Percentiles rank a stretch among this genome's conserved stretches.
phyloP scores from a whole-genome alignment of 2,797 vertebrate genomes.

The Thripadectes ignobilis region DNA sequence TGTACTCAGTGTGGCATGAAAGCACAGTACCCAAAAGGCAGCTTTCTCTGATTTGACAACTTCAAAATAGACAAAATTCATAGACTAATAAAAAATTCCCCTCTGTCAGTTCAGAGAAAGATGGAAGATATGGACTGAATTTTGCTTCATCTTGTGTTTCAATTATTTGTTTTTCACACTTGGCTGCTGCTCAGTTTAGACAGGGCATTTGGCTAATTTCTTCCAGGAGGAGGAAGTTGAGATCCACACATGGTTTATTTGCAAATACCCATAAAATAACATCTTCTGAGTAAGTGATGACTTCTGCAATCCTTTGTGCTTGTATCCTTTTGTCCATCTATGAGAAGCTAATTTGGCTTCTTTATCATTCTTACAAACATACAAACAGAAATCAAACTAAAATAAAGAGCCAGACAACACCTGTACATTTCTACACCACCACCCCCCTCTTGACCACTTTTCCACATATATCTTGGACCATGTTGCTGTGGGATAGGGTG shows the following conservation, averaged over 20 bases:
- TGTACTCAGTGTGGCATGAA: neutral
- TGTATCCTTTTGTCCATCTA: neutral
- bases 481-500: neutral
- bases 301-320: neutral
- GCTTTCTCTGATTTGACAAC: neutral
- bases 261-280: neutral
- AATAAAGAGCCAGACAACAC: neutral
- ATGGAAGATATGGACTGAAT: neutral
- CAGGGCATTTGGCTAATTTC: neutral
- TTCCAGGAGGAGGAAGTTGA: neutral
- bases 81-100: neutral
- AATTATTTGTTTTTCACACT: neutral
- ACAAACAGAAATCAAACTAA: neutral
- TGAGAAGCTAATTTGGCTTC: neutral
- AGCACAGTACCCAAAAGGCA: neutral
- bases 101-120: neutral
- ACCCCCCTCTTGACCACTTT: neutral
- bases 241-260: neutral
- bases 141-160: neutral
- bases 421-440: neutral
- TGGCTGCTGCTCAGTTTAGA: neutral
- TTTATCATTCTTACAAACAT: neutral
- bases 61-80: neutral
- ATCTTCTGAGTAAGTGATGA: neutral
- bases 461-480: neutral